Base-by-base conservation (phyloP, 2,113 vertebrate genomes). In the Bubo blakistoni region DNA sequence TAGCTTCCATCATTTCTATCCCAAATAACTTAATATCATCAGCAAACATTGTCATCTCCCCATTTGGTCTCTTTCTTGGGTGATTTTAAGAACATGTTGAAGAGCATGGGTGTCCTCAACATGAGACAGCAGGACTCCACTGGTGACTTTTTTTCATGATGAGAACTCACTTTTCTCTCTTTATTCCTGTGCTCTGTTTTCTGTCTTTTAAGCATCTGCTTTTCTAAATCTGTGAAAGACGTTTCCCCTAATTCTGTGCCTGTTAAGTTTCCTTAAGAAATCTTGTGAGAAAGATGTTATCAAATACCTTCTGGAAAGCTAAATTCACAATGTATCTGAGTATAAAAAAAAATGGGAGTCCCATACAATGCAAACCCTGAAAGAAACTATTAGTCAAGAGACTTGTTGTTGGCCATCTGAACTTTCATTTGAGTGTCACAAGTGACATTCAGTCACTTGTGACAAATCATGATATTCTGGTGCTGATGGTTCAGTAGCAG, bases 11-110 rank as follows among this genome's bases (percentile, higher is more conserved):
- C 1, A 66, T 91, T 96, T 81, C 55, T 91, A 46, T 15, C 10
- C 12, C 29, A 81, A 42, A 66, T n/a, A 74, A 13, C 29, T 77
- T 59, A 46, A 26, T 63, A 42, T 24, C 30, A 59, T 32, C 24
- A 42, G 16, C n/a, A 80, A 81, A n/a, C 5, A 5, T 40, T 78
- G 14, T 59, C 16, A 32, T 59, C 6, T 72, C 15, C 4, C 17
- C 42, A 4, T 69, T 55, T 71, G 17, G 1, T 55, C 40, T 26
- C 22, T 52, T 87, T 91, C 30, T 89, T 0, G 0, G 4, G 22
- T 71, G 47, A 29, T 63, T 89, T 76, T 83, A 82, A 62, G 66
- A 85, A 40, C 8, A 16, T 4, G 6, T 25, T 62, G n/a, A 79
- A 74, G 7, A 66, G 6, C 29, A 9, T 14, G 1, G 0, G 34